These are phyloP conservation scores for Eptatretus burgeri DNA, from an alignment of 2,113 vertebrate species.

Conservation along the genomic window DNA sequence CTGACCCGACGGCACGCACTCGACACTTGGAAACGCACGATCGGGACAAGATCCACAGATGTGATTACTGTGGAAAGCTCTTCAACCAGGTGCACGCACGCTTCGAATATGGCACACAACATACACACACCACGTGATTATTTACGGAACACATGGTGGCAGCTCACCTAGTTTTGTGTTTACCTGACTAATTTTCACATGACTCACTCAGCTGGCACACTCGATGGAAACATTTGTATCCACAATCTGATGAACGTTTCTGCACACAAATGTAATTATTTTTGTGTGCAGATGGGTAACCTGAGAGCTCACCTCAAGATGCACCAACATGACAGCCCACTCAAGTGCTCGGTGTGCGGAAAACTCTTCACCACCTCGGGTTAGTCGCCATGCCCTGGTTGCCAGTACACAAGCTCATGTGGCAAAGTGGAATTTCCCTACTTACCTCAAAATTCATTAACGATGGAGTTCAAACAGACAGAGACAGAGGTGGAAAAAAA, in stretches of 20 bases:
- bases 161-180: no score
- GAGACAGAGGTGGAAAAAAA: not conserved
- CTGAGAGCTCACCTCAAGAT: constrained; percentile 84
- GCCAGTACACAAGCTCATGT: not conserved
- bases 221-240: no score
- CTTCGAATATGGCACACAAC: no score
- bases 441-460: no score
- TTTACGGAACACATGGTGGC: no score
- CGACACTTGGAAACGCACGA: constrained; percentile 79
- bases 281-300: constrained; percentile 37
- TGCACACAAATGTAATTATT: no score
- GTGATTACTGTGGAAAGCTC: constrained; percentile 74
- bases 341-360: constrained; percentile 79
- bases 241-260: no score
- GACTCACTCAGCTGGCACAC: no score
- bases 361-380: constrained; percentile 98
- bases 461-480: no score
- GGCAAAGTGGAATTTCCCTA: no score
- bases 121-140: no score
- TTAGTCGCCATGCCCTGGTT: constrained; percentile 14
- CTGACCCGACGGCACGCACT: constrained; percentile 93
- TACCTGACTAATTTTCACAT: no score
- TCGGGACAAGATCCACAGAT: constrained; percentile 74
- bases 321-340: constrained; percentile 57
- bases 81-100: constrained; percentile 51